phyloP scores from a whole-genome alignment of 2,797 vertebrate genomes.

The Acrossocheilus fasciatus region DNA sequence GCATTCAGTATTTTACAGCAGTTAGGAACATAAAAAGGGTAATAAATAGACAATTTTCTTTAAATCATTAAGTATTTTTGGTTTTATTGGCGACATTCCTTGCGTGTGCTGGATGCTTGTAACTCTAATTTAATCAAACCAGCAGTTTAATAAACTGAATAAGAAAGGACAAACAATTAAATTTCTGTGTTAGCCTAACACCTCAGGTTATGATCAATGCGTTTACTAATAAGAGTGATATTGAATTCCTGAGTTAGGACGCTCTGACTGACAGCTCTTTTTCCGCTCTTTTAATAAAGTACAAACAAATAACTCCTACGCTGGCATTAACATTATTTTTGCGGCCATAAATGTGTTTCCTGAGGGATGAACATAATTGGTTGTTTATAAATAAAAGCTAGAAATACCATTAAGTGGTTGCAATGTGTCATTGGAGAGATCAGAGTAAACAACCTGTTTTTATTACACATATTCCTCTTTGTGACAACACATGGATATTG shows the following conservation, averaged over 20 bases:
- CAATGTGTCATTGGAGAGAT: conserved; percentile 65
- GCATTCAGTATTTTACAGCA: background rate
- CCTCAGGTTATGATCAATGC: conserved; percentile 41
- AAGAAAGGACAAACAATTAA: conserved; percentile 14
- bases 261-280: conserved; percentile 38
- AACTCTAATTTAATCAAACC: conserved; percentile 9
- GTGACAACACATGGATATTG: conserved; percentile 64
- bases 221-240: conserved; percentile 17
- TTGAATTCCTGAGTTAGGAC: conserved; percentile 21
- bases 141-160: background rate
- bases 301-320: conserved; percentile 40
- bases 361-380: conserved; percentile 26
- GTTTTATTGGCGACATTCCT: background rate
- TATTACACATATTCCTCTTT: conserved; percentile 68
- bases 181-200: conserved; percentile 5
- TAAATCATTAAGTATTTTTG: background rate
- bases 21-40: background rate
- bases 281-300: conserved; percentile 20
- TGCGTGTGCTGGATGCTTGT: background rate
- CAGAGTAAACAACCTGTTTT: conserved; percentile 73
- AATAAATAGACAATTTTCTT: background rate
- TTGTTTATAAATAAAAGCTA: conserved; percentile 47
- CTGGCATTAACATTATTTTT: conserved; percentile 31
- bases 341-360: conserved; percentile 21
- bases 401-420: conserved; percentile 65